Base-by-base conservation (phyloP, 2,797 vertebrate species). In the Glossophaga mutica region DNA sequence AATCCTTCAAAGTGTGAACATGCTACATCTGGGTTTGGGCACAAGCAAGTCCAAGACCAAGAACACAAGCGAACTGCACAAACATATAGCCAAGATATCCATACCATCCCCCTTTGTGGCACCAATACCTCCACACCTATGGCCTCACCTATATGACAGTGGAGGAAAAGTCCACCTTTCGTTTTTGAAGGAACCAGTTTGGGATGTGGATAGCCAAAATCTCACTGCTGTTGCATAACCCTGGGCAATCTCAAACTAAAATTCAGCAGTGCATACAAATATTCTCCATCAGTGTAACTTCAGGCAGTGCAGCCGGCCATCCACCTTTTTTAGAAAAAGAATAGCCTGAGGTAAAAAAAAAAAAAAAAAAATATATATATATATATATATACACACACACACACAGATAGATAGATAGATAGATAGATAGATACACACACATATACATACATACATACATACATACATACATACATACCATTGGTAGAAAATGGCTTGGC, bases 1-100 rank as follows among this genome's bases (percentile, higher is more conserved):
- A 34, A 29, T 78, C 26, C 1, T 39, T 6, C 5, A 19, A 0
- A 65, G 2, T 5, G 0, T 42, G 4, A 39, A 55, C 24, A 42
- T 70, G 4, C 42, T 62, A 32, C 7, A 46, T 73, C 34, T 59
- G 21, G 12, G 4, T 37, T 34, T 46, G 21, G 18, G 9, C 10
- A 62, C 15, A 76, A 29, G 10, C 2, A 78, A 78, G 2, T 15
- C 3, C n/a, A 76, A 55, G 32, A 29, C 8, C 21, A 94, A 67
- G 9, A 57, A 22, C 0, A 48, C 44, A 78, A 71, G 32, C 6
- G 52, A 79, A 59, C 15, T 32, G 2, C 14, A 52, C 19, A 39
- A 50, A 73, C 9, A 70, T 37, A 14, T 65, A 15, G 12, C 18
- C 6, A 62, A 76, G 37, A 26, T 11, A 91, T 26, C 24, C 22